phyloP scores from a whole-genome alignment of 92 coral and sea anemone species.

The Porites cylindrica region DNA sequence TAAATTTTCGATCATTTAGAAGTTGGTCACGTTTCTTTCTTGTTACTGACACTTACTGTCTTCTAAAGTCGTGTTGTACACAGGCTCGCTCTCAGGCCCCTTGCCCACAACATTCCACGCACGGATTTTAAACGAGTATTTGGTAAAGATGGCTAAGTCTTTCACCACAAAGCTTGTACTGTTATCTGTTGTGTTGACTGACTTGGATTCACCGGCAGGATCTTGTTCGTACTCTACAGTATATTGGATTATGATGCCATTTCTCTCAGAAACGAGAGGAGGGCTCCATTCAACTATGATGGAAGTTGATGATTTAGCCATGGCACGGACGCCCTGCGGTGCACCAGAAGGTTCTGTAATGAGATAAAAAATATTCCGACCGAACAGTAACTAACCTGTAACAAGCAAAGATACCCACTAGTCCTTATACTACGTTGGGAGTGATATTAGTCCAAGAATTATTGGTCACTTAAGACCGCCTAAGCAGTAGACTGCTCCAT shows the following conservation, averaged over 20 bases:
- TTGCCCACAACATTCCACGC: constrained; percentile 74
- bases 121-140: constrained; percentile 68
- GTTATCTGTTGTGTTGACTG: constrained; percentile 55
- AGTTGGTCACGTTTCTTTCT: not conserved
- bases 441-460: too few species aligned
- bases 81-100: constrained; percentile 73
- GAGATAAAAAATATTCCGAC: too few species aligned
- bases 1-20: too few species aligned
- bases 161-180: constrained; percentile 51
- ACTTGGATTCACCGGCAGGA: not conserved
- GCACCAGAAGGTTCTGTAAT: constrained; percentile 74
- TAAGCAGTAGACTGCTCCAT: too few species aligned
- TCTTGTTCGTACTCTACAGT: not conserved
- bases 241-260: constrained; percentile 69
- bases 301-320: constrained; percentile 57
- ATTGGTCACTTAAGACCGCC: too few species aligned
- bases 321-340: constrained; percentile 60
- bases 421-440: too few species aligned
- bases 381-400: not conserved
- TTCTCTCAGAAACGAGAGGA: constrained; percentile 46
- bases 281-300: constrained; percentile 74
- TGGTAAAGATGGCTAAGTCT: constrained; percentile 64
- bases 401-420: not conserved
- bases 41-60: constrained; percentile 62
- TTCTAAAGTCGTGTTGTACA: constrained; percentile 67